These are phyloP conservation scores for Betta splendens DNA, from an alignment of 2,797 vertebrate genomes.

Conservation along the genomic window DNA sequence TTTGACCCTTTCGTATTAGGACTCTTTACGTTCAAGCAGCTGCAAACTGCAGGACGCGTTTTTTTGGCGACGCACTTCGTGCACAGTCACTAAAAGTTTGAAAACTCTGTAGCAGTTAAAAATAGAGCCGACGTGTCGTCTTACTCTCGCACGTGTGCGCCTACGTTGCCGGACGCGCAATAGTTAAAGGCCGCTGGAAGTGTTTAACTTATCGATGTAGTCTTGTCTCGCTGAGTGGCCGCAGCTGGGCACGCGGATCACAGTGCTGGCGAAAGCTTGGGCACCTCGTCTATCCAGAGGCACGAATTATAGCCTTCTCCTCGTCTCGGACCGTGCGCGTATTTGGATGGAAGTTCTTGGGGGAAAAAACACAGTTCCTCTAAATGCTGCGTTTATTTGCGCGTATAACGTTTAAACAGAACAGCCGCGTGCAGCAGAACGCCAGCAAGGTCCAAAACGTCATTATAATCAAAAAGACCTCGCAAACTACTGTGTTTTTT, in stretches of 20 bases:
- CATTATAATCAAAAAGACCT: background rate
- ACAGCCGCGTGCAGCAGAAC: background rate
- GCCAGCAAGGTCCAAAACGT: slow-evolving; percentile 6
- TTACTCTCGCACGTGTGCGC: background rate
- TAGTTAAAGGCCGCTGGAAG: slow-evolving; percentile 55
- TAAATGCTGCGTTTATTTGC: slow-evolving; percentile 25
- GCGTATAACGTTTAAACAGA: background rate
- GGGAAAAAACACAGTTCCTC: background rate
- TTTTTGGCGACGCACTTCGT: slow-evolving; percentile 34
- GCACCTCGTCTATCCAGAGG: slow-evolving; percentile 52
- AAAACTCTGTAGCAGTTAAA: slow-evolving; percentile 33
- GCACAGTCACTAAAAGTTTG: slow-evolving; percentile 31
- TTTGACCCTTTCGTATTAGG: slow-evolving; percentile 62
- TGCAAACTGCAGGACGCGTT: slow-evolving; percentile 25
- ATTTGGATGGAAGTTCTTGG: slow-evolving; percentile 5
- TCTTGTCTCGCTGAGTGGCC: slow-evolving; percentile 41
- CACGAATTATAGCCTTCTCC: slow-evolving; percentile 34
- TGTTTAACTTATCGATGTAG: slow-evolving; percentile 56
- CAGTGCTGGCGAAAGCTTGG: slow-evolving; percentile 48
- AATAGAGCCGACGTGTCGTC: slow-evolving; percentile 30
- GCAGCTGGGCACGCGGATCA: slow-evolving; percentile 58
- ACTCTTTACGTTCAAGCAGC: slow-evolving; percentile 45
- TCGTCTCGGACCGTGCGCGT: slow-evolving; percentile 29
- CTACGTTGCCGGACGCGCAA: slow-evolving; percentile 27
- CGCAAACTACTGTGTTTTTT: background rate